Percentiles rank a stretch among this genome's conserved stretches.
Evolutionary conservation across 2,888 invertebrate genomes (phyloP).

Genomic region (Hemithea aestivaria): DNA sequence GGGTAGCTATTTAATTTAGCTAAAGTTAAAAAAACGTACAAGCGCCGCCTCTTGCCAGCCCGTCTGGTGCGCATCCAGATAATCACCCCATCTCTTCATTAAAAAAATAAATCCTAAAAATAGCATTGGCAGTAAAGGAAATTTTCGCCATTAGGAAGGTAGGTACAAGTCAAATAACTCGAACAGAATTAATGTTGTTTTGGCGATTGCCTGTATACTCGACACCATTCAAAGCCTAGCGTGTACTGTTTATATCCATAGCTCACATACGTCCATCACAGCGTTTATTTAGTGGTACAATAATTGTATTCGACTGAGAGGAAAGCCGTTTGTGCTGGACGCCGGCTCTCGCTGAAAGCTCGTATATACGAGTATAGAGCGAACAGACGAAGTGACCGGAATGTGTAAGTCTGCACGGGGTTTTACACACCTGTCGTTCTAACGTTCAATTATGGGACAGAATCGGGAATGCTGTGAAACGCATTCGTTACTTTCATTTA

Average conservation of each 20-base stretch:
- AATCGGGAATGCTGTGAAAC: too few relatives aligned
- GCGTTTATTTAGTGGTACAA: slow-evolving; percentile 9
- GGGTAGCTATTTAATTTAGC: too few relatives aligned
- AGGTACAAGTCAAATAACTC: too few relatives aligned
- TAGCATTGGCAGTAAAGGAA: too few relatives aligned
- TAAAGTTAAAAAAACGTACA: too few relatives aligned
- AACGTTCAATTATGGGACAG: neutral
- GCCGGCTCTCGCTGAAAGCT: slow-evolving; percentile 4
- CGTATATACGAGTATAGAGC: slow-evolving; percentile 3
- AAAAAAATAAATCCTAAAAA: too few relatives aligned
- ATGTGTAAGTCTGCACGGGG: neutral
- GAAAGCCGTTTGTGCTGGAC: slow-evolving; percentile 4
- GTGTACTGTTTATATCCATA: slow-evolving; percentile 2
- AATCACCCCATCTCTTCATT: too few relatives aligned
- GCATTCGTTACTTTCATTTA: too few relatives aligned
- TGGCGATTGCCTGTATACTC: neutral
- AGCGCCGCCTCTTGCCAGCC: too few relatives aligned
- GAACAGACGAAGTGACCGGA: slow-evolving; percentile 3
- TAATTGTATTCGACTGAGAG: slow-evolving; percentile 13
- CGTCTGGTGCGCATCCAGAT: too few relatives aligned
- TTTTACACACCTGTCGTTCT: slow-evolving; percentile 2
- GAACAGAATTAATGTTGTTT: too few relatives aligned
- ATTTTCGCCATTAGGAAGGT: too few relatives aligned
- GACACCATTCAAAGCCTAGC: slow-evolving; percentile 1
- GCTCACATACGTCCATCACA: slow-evolving; percentile 5